These are phyloP conservation scores for Drosophila funebris DNA, from an alignment of 1,140 invertebrate species.

Conservation along the genomic window DNA sequence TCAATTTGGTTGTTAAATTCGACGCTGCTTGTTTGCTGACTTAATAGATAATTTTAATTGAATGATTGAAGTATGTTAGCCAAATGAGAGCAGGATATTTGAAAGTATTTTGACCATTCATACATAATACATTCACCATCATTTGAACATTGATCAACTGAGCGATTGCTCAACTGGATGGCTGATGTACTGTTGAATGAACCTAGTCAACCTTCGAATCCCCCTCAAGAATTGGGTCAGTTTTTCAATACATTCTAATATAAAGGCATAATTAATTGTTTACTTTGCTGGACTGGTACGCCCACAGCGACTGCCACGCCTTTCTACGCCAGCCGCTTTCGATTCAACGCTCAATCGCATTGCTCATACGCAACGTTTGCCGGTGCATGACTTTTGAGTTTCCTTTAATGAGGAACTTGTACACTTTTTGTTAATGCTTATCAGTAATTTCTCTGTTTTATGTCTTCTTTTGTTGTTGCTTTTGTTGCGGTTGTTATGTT, in stretches of 20 bases:
- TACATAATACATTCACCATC: too few relatives aligned
- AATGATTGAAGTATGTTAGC: neutral
- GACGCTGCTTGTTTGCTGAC: neutral
- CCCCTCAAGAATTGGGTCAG: conserved; percentile 3
- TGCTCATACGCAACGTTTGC: conserved; percentile 41
- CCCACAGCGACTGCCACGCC: conserved; percentile 3
- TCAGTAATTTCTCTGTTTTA: conserved; percentile 8
- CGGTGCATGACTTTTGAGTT: conserved; percentile 34
- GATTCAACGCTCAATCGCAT: neutral
- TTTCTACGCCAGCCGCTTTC: neutral
- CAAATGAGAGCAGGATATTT: conserved; percentile 21
- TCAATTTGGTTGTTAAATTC: neutral
- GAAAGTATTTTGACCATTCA: too few relatives aligned
- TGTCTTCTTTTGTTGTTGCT: neutral
- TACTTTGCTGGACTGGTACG: neutral
- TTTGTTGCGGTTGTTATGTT: conserved; percentile 13
- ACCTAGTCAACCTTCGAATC: conserved; percentile 9
- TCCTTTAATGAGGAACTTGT: conserved; percentile 35
- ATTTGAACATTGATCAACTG: conserved; percentile 26
- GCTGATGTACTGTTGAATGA: neutral
- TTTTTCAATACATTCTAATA: neutral
- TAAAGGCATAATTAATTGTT: conserved; percentile 8
- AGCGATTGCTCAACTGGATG: neutral
- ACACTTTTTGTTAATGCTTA: neutral
- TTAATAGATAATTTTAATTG: neutral